Conservation (phyloP, 2,888 invertebrate genomes). For the Diabrotica balteata region DNA sequence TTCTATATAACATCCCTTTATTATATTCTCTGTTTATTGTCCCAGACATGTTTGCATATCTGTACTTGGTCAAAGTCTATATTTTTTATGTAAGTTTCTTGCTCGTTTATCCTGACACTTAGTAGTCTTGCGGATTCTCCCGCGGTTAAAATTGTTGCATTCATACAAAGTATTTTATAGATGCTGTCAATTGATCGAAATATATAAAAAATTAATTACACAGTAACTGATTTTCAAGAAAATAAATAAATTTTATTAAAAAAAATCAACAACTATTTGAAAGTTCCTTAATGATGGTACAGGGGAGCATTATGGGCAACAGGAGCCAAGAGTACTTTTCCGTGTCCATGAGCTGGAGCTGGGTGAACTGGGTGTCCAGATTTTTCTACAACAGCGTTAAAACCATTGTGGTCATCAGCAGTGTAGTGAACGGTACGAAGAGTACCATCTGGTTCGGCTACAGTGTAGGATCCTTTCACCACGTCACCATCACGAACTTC, state of each 20-base stretch:
- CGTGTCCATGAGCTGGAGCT: conserved; percentile 30
- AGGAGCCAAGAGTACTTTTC: neutral
- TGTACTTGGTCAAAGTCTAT: no score
- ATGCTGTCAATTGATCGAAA: no score
- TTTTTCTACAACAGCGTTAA: conserved; percentile 68
- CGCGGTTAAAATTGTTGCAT: no score
- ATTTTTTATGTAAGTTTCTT: no score
- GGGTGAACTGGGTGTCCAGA: conserved; percentile 53
- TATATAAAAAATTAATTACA: no score
- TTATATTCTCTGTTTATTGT: no score
- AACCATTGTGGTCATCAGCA: conserved; percentile 68
- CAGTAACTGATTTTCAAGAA: neutral
- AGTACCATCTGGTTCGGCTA: conserved; percentile 70
- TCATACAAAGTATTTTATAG: no score
- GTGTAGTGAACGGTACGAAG: conserved; percentile 70
- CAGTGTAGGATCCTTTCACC: conserved; percentile 69
- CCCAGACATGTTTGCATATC: no score
- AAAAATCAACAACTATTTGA: neutral
- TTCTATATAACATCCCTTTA: no score
- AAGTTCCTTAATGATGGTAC: conserved; percentile 10
- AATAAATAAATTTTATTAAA: conserved; percentile 4
- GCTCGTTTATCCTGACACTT: no score
- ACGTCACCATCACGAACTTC: conserved; percentile 66
- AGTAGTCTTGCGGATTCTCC: no score
- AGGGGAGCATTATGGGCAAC: conserved; percentile 3